A percentile compares a stretch with the other conserved stretches of the same genome.
Conservation (phyloP, 2,797 vertebrate species). For the Pipistrellus pipistrellus region DNA sequence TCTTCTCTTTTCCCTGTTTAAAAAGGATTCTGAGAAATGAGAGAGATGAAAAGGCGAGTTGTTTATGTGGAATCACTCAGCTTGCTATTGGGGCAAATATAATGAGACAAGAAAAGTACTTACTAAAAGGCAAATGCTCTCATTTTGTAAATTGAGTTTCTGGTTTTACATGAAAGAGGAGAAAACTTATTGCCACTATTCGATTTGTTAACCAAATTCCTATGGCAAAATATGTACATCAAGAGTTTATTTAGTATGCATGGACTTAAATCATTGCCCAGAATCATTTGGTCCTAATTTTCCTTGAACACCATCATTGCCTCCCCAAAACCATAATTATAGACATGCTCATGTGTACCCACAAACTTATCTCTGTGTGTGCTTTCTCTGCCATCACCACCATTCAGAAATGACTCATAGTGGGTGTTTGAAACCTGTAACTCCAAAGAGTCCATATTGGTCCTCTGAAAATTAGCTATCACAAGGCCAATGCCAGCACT, state of each 20-base stretch:
- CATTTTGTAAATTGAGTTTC: neutral
- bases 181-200: neutral
- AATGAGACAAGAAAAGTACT: conserved; percentile 29
- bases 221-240: neutral
- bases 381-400: neutral
- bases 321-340: neutral
- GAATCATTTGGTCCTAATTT: conserved; percentile 22
- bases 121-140: conserved; percentile 29
- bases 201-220: neutral
- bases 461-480: conserved; percentile 62
- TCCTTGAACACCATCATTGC: neutral
- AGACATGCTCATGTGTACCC: neutral
- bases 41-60: conserved; percentile 33
- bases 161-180: neutral
- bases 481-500: neutral
- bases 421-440: conserved; percentile 22
- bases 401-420: neutral
- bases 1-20: conserved; percentile 26
- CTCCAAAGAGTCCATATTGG: neutral
- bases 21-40: conserved; percentile 5
- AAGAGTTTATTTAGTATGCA: neutral
- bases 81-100: neutral
- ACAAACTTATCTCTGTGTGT: neutral
- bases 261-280: conserved; percentile 8
- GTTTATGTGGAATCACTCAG: neutral